These are phyloP conservation scores for Parnassius smintheus DNA, from an alignment of 2,888 invertebrate species.

Conservation along the genomic window DNA sequence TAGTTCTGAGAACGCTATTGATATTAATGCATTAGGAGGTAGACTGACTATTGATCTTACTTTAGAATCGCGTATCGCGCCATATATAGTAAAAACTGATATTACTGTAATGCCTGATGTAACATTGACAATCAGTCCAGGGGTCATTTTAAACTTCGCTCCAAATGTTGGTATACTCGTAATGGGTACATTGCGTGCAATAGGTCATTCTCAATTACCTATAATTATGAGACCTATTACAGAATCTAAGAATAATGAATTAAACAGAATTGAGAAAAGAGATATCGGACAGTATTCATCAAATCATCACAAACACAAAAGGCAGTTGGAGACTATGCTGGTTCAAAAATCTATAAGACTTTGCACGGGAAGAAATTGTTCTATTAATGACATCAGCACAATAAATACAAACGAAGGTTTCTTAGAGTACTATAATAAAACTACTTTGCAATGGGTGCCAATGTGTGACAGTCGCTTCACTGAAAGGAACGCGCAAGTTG, in stretches of 20 bases:
- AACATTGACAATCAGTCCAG: slow-evolving; percentile 91
- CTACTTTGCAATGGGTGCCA: slow-evolving; percentile 97
- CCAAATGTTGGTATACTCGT: slow-evolving; percentile 98
- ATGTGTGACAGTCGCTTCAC: slow-evolving; percentile 98
- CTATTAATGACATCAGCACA: slow-evolving; percentile 75
- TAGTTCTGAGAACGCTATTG: slow-evolving; percentile 77
- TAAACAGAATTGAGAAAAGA: slow-evolving; percentile 63
- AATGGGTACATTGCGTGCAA: slow-evolving; percentile 92
- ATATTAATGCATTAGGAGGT: slow-evolving; percentile 88
- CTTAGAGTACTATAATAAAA: slow-evolving; percentile 96
- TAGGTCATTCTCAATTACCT: slow-evolving; percentile 87
- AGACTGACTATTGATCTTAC: slow-evolving; percentile 85
- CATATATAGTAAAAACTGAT: slow-evolving; percentile 92
- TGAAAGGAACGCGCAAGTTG: slow-evolving; percentile 97
- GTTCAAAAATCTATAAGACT: slow-evolving; percentile 86
- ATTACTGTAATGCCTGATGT: slow-evolving; percentile 98
- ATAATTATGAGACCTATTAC: slow-evolving; percentile 88
- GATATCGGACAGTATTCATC: slow-evolving; percentile 58
- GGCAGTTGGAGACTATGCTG: slow-evolving; percentile 80
- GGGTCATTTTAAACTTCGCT: slow-evolving; percentile 95
- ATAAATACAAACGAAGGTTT: slow-evolving; percentile 89
- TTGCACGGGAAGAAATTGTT: slow-evolving; percentile 88
- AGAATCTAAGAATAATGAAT: slow-evolving; percentile 55
- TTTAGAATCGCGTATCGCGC: slow-evolving; percentile 83
- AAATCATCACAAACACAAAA: slow-evolving; percentile 60